Evolutionary conservation across 2,888 invertebrate genomes (phyloP), one percentile per base, ranked within the genome.

Genomic region (Esperia sulphurella): DNA sequence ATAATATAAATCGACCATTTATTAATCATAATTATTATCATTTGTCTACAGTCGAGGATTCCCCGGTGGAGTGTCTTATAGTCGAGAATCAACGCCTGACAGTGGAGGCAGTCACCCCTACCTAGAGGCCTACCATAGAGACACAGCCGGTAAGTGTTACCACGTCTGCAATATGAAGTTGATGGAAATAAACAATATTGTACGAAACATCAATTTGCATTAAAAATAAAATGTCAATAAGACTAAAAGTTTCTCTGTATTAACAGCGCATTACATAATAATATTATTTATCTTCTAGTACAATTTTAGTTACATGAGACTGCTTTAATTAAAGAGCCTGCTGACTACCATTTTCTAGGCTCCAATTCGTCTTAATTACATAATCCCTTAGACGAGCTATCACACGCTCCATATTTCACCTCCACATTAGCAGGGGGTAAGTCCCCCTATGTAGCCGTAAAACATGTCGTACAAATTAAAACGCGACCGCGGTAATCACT

Each of bases 21-120:
- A 21, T 21, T 3, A 3, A 21, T 3, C 21, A 21, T 33, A 43
- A 31, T 49, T 48, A 75, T n/a, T n/a, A 14, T 39, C 5, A 39
- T 58, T 70, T 61, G 61, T 64, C 60, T 57, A 81, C 89, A 79
- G 92, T 88, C 82, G 92, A 79, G 80, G 91, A 68, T 81, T 93
- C 83, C 91, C 94, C 63, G 91, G 94, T 49, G 93, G 93, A 21
- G 92, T 92, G 5, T 91, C 92, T 21, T 96, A 96, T 79, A 96
- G 96, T 84, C 92, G 96, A 67, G 96, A 96, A 85, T 96, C 96
- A 54, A 96, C 96, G 45, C 96, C 96, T 3, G 96, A 96, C 79
- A 96, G 95, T 71, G 96, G 96, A 45, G 96, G 95, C 52, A 96
- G 96, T 48, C 96, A 96, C 87, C 90, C 90, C 1, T 96, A 96